These are phyloP conservation scores for Galbula dea DNA, from an alignment of 2,113 vertebrate genomes.

Conservation along the genomic window DNA sequence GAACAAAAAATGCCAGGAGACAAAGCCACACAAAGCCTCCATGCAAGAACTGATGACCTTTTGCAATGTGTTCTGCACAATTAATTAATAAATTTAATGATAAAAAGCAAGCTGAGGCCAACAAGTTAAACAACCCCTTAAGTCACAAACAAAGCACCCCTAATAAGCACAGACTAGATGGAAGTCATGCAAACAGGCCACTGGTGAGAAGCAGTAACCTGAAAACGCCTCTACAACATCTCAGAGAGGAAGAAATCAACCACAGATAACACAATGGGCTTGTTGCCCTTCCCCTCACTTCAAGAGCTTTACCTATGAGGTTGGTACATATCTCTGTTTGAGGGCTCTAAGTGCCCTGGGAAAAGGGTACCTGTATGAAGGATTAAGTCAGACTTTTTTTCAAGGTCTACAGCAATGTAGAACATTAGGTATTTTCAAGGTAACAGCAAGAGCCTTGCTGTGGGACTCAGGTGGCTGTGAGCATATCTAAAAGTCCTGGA, in stretches of 20 bases:
- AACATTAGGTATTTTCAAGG: background rate
- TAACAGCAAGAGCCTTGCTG: background rate
- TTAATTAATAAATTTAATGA: background rate
- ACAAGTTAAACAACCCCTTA: background rate
- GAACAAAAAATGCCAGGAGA: background rate
- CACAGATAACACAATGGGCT: background rate
- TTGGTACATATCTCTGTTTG: background rate
- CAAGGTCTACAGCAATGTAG: background rate
- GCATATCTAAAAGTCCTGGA: background rate
- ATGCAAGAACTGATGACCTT: background rate
- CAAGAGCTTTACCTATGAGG: background rate
- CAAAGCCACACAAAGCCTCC: background rate
- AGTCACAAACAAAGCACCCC: background rate
- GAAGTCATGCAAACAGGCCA: background rate
- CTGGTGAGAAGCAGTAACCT: background rate
- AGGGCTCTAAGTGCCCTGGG: background rate
- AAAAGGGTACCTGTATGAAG: background rate
- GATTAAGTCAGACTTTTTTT: background rate
- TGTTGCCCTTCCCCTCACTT: background rate
- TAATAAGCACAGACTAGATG: background rate
- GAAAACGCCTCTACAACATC: background rate
- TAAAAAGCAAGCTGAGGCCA: background rate
- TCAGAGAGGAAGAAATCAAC: background rate
- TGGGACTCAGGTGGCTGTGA: background rate
- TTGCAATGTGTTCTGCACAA: background rate